A percentile compares a stretch with the other conserved stretches of the same genome.
phyloP scores from a whole-genome alignment of 2,888 invertebrate genomes.

The Meteorus colon region DNA sequence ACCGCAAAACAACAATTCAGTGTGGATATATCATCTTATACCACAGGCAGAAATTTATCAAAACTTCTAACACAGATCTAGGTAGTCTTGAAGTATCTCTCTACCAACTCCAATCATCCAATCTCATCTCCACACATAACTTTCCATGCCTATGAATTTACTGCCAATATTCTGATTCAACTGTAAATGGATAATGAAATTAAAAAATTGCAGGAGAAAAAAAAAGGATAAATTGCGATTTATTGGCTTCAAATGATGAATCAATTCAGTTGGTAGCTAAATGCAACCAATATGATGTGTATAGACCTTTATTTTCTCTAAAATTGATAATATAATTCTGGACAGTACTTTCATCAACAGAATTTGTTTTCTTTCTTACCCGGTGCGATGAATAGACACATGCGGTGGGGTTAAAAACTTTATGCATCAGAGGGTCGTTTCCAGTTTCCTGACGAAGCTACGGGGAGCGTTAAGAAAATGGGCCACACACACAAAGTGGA shows the following conservation, averaged over 20 bases:
- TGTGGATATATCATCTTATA: not conserved
- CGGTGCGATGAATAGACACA: not conserved
- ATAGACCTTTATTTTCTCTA: not conserved
- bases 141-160: too few relatives aligned
- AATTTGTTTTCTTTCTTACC: not conserved
- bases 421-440: conserved; percentile 8
- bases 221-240: too few relatives aligned
- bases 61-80: too few relatives aligned
- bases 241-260: too few relatives aligned
- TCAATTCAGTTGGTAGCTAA: too few relatives aligned
- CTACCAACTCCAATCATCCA: too few relatives aligned
- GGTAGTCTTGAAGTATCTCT: too few relatives aligned
- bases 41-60: not conserved
- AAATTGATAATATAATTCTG: not conserved
- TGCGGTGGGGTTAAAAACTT: conserved; percentile 16
- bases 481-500: not conserved
- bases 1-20: not conserved
- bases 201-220: too few relatives aligned
- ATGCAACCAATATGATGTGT: too few relatives aligned
- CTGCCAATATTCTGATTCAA: too few relatives aligned
- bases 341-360: not conserved
- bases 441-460: conserved; percentile 13
- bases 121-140: too few relatives aligned
- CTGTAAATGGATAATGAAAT: too few relatives aligned
- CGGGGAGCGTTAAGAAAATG: conserved; percentile 4